These are phyloP conservation scores for Odiellus spinosus DNA, from an alignment of 2,888 invertebrate genomes.

Conservation along the genomic window DNA sequence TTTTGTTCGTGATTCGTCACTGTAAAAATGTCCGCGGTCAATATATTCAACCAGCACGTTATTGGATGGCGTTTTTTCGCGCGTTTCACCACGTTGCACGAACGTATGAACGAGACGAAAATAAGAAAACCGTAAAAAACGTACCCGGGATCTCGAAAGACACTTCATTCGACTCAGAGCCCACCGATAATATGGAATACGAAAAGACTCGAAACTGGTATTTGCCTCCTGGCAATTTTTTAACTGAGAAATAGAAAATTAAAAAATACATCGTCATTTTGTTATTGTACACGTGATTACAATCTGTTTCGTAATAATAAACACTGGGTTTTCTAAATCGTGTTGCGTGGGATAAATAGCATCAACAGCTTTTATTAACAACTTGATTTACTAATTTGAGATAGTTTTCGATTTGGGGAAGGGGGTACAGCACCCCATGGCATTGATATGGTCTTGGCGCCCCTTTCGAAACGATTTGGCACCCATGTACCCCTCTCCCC, in stretches of 20 bases:
- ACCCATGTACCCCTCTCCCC: too few species aligned
- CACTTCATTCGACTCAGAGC: constrained; percentile 27
- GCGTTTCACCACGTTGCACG: too few species aligned
- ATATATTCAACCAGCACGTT: not conserved
- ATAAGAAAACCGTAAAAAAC: not conserved
- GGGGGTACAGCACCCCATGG: not conserved
- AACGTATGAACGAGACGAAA: too few species aligned
- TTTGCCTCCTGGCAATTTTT: constrained; percentile 12
- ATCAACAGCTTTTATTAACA: too few species aligned
- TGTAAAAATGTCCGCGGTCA: not conserved
- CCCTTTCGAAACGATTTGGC: too few species aligned
- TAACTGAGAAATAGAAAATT: constrained; percentile 5
- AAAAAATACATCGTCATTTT: not conserved
- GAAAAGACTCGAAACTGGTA: constrained; percentile 63
- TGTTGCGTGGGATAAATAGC: too few species aligned
- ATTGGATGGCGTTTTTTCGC: not conserved
- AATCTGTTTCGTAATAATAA: not conserved
- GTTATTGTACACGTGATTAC: not conserved
- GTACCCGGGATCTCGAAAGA: constrained; percentile 13
- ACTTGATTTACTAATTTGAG: too few species aligned
- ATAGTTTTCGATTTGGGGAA: not conserved
- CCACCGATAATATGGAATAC: constrained; percentile 69
- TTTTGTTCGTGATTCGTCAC: not conserved
- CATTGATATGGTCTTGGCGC: not conserved
- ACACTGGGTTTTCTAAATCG: not conserved